Evolutionary conservation across 2,888 invertebrate species (phyloP).

Genomic region (Drosophila emarginata): DNA sequence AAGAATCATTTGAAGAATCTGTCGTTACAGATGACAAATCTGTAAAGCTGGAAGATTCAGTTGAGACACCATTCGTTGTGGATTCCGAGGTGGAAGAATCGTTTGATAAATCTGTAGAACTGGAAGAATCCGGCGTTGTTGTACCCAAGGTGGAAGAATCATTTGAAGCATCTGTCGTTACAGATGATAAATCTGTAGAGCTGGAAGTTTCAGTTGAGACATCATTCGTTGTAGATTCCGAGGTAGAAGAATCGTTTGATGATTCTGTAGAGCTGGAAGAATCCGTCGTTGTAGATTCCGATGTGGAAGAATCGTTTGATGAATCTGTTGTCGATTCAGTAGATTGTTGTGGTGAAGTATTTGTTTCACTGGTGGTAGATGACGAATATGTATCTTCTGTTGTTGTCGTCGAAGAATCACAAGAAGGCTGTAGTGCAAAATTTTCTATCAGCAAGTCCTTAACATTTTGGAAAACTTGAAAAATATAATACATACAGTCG

Average conservation of each 20-base stretch:
- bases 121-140: slow-evolving; percentile 6
- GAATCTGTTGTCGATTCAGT: slow-evolving; percentile 15
- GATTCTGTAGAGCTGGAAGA: too few relatives aligned
- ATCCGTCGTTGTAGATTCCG: slow-evolving; percentile 6
- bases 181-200: too few relatives aligned
- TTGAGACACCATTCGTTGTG: neutral
- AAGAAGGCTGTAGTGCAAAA: slow-evolving; percentile 2
- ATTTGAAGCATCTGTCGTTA: neutral
- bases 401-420: neutral
- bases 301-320: slow-evolving; percentile 8
- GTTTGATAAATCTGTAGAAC: neutral
- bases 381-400: neutral
- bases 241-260: too few relatives aligned
- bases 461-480: too few relatives aligned
- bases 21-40: neutral
- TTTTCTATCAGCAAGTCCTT: too few relatives aligned
- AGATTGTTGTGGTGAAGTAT: slow-evolving; percentile 8
- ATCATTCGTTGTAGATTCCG: neutral
- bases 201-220: neutral
- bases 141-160: neutral
- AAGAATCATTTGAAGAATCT: slow-evolving; percentile 1
- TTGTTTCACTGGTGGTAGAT: neutral
- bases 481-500: slow-evolving; percentile 32
- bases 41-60: neutral
- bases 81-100: neutral